phyloP scores from a whole-genome alignment of 2,797 vertebrate species.

The Pseudochirops corinnae region DNA sequence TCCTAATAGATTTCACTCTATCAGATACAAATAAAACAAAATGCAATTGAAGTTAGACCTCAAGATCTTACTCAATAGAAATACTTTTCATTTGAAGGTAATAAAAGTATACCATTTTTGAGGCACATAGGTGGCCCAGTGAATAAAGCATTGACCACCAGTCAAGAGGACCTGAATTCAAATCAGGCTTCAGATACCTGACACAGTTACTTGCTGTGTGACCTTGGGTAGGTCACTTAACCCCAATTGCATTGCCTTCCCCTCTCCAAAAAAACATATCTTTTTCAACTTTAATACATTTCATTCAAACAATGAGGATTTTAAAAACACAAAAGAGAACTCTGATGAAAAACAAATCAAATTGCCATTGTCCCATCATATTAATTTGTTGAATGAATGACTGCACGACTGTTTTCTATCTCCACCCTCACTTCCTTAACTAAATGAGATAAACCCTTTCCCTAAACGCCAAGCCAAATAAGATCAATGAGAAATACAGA shows the following conservation, averaged over 20 bases:
- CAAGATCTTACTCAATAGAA: not conserved
- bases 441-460: not conserved
- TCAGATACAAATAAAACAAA: not conserved
- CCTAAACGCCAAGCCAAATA: not conserved
- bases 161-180: too few relatives aligned
- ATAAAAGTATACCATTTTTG: not conserved
- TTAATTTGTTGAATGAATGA: not conserved
- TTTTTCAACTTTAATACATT: not conserved
- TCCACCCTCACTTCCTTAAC: not conserved
- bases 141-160: too few relatives aligned
- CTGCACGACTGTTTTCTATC: not conserved
- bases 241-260: too few relatives aligned
- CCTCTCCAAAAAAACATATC: too few relatives aligned
- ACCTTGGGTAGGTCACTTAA: too few relatives aligned
- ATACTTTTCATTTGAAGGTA: not conserved
- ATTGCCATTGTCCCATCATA: not conserved
- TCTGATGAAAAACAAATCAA: not conserved
- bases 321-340: not conserved
- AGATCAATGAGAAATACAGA: not conserved
- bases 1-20: not conserved
- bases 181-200: too few relatives aligned
- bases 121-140: too few relatives aligned
- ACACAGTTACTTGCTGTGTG: too few relatives aligned
- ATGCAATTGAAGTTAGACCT: not conserved
- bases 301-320: not conserved